Conservation (phyloP, 2,113 vertebrate species). For the Microtus montanus region DNA sequence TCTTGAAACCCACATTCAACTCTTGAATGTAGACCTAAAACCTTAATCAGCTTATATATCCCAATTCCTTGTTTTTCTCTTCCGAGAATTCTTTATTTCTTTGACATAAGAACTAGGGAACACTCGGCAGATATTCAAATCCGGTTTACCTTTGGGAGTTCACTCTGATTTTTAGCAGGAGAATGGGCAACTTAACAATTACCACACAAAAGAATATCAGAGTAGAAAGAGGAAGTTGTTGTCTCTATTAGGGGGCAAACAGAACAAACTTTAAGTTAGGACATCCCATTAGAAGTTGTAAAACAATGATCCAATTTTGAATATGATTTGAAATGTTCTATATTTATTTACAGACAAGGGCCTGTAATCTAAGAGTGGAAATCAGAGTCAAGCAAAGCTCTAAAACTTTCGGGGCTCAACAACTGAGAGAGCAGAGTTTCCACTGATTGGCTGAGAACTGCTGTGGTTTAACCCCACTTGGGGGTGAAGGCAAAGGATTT, state of each 20-base stretch:
- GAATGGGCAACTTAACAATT: neutral
- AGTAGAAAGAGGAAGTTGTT: neutral
- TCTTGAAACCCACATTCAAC: neutral
- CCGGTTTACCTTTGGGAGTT: neutral
- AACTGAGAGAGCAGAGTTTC: neutral
- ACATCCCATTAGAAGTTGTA: neutral
- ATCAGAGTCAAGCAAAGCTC: neutral
- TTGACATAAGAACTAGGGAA: neutral
- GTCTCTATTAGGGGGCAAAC: neutral
- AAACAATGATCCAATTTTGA: neutral
- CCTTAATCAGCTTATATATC: neutral
- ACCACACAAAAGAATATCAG: neutral
- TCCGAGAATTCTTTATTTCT: neutral
- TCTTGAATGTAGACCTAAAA: neutral
- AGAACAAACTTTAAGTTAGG: neutral
- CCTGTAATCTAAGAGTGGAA: neutral
- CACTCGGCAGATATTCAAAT: neutral
- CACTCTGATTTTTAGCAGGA: neutral
- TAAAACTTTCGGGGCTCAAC: neutral
- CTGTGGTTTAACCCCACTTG: neutral
- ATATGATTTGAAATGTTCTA: neutral
- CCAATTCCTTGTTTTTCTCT: neutral
- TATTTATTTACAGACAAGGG: neutral
- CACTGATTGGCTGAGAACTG: neutral
- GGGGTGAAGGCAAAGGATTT: neutral